Conservation (phyloP, 2,797 vertebrate species). For the Macropus fuliginosus region DNA sequence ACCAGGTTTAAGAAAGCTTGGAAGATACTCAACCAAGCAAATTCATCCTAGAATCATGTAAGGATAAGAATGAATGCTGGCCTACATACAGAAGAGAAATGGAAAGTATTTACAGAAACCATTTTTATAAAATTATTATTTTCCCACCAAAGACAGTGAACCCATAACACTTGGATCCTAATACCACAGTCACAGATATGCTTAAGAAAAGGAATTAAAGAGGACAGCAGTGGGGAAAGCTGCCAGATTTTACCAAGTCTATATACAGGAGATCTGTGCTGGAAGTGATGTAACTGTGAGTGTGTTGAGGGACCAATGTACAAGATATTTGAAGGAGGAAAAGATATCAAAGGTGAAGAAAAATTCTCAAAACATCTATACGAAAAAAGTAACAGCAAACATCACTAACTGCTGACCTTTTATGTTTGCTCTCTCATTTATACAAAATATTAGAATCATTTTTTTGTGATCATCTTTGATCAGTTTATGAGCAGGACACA, state of each 20-base stretch:
- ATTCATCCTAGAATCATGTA: background rate
- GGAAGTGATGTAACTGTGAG: background rate
- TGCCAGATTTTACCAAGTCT: background rate
- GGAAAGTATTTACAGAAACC: background rate
- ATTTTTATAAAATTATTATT: background rate
- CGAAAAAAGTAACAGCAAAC: background rate
- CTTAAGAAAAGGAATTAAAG: background rate
- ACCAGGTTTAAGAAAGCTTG: background rate
- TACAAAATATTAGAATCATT: background rate
- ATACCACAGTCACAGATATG: background rate
- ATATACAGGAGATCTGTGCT: background rate
- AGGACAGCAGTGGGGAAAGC: background rate
- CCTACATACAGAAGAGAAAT: background rate
- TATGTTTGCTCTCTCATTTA: background rate
- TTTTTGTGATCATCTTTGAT: background rate
- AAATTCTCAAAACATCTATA: background rate
- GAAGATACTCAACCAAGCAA: background rate
- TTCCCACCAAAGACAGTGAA: background rate
- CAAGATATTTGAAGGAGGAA: background rate
- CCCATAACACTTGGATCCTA: background rate
- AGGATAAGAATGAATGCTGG: background rate
- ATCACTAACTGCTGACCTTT: background rate
- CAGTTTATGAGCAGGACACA: background rate
- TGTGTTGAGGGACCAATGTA: background rate
- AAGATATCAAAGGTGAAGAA: background rate